Evolutionary conservation across 2,888 invertebrate species (phyloP), one percentile per base, ranked within the genome.

Genomic region (Cheilosia vernalis): DNA sequence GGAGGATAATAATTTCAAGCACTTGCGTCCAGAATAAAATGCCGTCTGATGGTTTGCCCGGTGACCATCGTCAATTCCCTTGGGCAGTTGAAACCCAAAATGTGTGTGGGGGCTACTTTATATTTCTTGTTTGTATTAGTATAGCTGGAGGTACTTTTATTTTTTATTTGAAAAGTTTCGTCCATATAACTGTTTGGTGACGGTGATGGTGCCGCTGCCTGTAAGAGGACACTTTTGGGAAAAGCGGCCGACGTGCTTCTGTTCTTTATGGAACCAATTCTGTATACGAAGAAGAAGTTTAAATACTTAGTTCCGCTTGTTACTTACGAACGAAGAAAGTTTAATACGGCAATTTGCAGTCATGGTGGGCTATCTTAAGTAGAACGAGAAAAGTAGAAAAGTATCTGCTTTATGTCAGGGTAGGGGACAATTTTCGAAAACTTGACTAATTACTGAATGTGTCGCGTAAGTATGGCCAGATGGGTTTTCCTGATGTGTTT

Each of bases 1-100:
- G n/a, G 33, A 77, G 74, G 69, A 80, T 84, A 80, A 84, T 84
- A 84, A 84, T 84, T 84, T 70, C 70, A 74, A 84, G 80, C 80
- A 74, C 84, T 80, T 74, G 80, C 69, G 69, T 53, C 79, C 74
- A 42, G 66, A 49, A 56, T 49, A 61, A 67, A 78, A 73, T 49
- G 47, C 47, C 56, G 61, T 64, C 51, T 58, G 73, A 79, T 63
- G 79, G 72, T 79, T 63, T 73, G 73, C 56, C 30, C 60, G 61
- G 72, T 73, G 61, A 72, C 64, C 76, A 76, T 37, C 44, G 55
- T 10, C 67, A 47, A 47, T 56, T 30, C 76, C 44, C 44, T 70
- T 13, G 49, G 78, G 78, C 42, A 64, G 55, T 60, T 78, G 47
- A 78, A 69, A 55, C 61, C 61, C 58, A 51, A 77, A 83, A 73